phyloP scores from a whole-genome alignment of 37 sponge, comb jelly and placozoan genomes.

The Tethya wilhelma region DNA sequence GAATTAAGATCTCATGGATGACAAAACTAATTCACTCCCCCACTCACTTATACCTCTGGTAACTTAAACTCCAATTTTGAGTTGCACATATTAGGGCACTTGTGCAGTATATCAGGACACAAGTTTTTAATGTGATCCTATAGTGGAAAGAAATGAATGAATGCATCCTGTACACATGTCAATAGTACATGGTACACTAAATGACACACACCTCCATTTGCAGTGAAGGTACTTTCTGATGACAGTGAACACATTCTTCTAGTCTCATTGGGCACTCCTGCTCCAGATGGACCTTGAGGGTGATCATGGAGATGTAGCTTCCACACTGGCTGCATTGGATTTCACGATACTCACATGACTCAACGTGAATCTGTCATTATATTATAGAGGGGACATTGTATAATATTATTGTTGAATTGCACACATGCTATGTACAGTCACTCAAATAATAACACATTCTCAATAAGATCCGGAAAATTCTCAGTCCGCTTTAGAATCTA shows the following conservation, averaged over 20 bases:
- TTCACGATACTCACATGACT: conserved; percentile 34
- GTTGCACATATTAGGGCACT: conserved; percentile 55
- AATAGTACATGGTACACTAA: not conserved
- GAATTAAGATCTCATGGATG: not conserved
- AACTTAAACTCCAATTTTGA: conserved; percentile 14
- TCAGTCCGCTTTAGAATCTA: not conserved
- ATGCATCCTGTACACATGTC: not conserved
- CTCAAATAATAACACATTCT: not conserved
- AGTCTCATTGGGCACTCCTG: conserved; percentile 67
- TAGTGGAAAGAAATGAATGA: not conserved
- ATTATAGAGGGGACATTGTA: too few species aligned
- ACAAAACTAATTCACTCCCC: too few species aligned
- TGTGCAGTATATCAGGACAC: conserved; percentile 29
- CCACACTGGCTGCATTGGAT: conserved; percentile 64
- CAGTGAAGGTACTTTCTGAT: conserved; percentile 31
- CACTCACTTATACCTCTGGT: conserved; percentile 13
- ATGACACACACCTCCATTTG: conserved; percentile 42
- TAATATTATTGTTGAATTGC: too few species aligned
- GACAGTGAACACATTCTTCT: conserved; percentile 37
- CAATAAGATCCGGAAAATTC: not conserved
- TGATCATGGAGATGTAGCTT: conserved; percentile 2
- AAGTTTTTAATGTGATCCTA: conserved; percentile 50
- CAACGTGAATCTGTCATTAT: conserved; percentile 26
- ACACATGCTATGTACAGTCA: too few species aligned
- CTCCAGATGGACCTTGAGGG: conserved; percentile 15